A percentile compares a stretch with the other conserved stretches of the same genome.
phyloP scores from a whole-genome alignment of 2,113 vertebrate genomes.

The Megaceryle maxima region DNA sequence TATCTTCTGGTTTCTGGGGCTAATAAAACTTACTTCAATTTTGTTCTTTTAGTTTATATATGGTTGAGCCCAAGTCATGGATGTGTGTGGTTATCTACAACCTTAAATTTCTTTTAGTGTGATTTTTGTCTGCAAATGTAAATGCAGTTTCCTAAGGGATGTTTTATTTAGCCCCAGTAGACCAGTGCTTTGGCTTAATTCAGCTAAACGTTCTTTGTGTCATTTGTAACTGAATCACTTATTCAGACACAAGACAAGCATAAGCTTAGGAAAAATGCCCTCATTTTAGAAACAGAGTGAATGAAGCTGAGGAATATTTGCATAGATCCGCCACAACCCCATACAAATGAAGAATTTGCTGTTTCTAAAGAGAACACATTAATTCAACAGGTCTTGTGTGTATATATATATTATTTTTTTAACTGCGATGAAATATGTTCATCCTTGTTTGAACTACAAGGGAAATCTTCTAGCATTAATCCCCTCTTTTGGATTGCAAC shows the following conservation, averaged over 20 bases:
- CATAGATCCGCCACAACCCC: constrained; percentile 32
- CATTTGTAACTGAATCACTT: constrained; percentile 52
- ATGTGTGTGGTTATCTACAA: not conserved
- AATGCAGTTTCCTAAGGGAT: constrained; percentile 38
- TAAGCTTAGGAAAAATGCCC: constrained; percentile 23
- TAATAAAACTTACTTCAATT: not conserved
- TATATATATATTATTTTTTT: constrained; percentile 12
- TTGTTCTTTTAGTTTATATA: not conserved
- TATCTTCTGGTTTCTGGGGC: not conserved
- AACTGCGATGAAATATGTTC: constrained; percentile 30
- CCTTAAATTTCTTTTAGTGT: not conserved
- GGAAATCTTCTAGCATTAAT: not conserved
- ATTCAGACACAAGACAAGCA: constrained; percentile 34
- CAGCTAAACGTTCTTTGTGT: constrained; percentile 51
- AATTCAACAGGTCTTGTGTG: constrained; percentile 5
- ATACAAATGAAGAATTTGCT: constrained; percentile 54
- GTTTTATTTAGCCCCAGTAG: constrained; percentile 32
- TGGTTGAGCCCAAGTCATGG: not conserved
- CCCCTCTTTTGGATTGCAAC: not conserved
- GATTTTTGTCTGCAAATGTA: constrained; percentile 43
- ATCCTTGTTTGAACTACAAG: not conserved
- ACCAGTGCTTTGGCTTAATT: constrained; percentile 42
- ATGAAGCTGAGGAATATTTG: constrained; percentile 62
- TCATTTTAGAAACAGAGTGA: constrained; percentile 17
- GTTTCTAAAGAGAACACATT: not conserved